A percentile compares a stretch with the other conserved stretches of the same genome.
Conservation (phyloP, 2,797 vertebrate genomes). For the Myotis vivesi region DNA sequence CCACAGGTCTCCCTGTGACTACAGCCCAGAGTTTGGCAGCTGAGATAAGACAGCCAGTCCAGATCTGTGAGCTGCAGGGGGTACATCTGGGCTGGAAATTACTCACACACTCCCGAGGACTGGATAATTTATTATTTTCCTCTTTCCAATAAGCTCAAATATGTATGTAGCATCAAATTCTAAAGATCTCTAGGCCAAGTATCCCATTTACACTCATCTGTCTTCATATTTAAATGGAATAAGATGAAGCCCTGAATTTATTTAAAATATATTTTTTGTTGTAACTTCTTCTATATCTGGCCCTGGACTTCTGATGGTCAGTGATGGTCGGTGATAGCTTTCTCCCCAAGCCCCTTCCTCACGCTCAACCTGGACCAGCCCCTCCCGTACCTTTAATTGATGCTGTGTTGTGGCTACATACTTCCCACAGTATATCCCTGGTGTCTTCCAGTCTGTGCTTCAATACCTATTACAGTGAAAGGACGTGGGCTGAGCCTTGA, state of each 20-base stretch:
- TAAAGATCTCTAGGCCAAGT: neutral
- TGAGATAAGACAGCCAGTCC: neutral
- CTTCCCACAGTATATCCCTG: neutral
- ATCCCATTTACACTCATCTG: neutral
- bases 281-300: neutral
- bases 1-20: neutral
- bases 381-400: neutral
- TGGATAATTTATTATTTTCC: neutral
- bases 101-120: neutral
- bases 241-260: neutral
- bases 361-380: no score
- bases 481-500: neutral
- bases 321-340: accelerated
- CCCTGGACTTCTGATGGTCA: neutral
- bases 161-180: neutral
- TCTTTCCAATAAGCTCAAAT: neutral
- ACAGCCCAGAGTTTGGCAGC: neutral
- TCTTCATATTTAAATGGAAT: neutral
- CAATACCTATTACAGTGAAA: neutral
- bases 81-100: slow-evolving; percentile 17
- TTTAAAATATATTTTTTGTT: neutral
- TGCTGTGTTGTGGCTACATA: accelerated
- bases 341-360: neutral
- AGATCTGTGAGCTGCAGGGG: neutral
- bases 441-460: neutral